These are phyloP conservation scores for Dynastes maya DNA, from an alignment of 2,888 invertebrate species.

Conservation along the genomic window DNA sequence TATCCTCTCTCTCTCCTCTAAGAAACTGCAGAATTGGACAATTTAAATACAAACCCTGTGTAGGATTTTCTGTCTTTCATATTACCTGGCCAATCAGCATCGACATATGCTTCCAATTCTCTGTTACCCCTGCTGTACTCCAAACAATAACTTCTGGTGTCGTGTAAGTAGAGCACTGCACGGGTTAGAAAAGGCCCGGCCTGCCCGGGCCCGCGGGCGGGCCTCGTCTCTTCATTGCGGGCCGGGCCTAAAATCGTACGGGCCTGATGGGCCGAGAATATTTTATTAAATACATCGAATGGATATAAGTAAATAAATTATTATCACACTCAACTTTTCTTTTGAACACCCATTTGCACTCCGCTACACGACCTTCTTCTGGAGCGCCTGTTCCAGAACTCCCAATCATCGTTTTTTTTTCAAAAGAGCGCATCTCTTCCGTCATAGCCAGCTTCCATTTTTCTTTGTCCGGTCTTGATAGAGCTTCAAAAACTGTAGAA, in stretches of 20 bases:
- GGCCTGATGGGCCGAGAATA: too few species aligned
- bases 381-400: conserved; percentile 31
- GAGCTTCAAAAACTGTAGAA: background rate
- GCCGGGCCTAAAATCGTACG: too few species aligned
- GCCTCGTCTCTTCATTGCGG: too few species aligned
- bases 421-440: conserved; percentile 50
- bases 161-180: conserved; percentile 50
- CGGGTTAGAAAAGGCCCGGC: too few species aligned
- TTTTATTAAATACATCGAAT: too few species aligned
- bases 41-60: conserved; percentile 56
- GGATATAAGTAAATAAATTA: background rate
- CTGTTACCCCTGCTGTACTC: conserved; percentile 50
- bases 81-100: conserved; percentile 59
- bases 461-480: conserved; percentile 19
- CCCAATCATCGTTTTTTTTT: conserved; percentile 54
- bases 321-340: conserved; percentile 1
- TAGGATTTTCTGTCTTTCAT: conserved; percentile 48
- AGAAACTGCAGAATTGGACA: conserved; percentile 52
- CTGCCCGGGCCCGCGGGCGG: background rate
- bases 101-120: conserved; percentile 55
- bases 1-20: too few species aligned
- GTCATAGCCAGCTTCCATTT: conserved; percentile 53
- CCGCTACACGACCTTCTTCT: background rate
- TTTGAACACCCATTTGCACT: background rate
- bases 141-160: conserved; percentile 54